Evolutionary conservation across 1,140 invertebrate species (phyloP).

Genomic region (Halyomorpha halys): DNA sequence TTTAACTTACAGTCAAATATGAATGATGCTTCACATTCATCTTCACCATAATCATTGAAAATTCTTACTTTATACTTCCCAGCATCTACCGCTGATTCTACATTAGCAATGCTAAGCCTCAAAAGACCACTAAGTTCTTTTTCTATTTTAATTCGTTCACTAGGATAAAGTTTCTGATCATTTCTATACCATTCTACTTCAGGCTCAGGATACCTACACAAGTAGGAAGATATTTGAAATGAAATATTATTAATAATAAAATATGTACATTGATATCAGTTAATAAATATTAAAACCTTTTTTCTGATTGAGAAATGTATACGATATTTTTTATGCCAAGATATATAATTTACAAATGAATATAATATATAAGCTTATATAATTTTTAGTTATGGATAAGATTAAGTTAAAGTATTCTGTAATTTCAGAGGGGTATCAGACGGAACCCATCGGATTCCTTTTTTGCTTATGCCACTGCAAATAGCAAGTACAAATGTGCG

Average conservation of each 20-base stretch:
- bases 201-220: constrained; percentile 54
- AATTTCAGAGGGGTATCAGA: too few relatives aligned
- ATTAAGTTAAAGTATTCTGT: too few relatives aligned
- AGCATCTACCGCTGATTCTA: constrained; percentile 59
- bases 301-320: too few relatives aligned
- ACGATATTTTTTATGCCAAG: too few relatives aligned
- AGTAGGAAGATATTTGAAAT: too few relatives aligned
- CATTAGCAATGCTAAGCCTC: constrained; percentile 60
- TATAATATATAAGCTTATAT: too few relatives aligned
- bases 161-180: constrained; percentile 63
- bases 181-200: constrained; percentile 77
- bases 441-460: too few relatives aligned
- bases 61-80: constrained; percentile 73
- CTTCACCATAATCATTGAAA: constrained; percentile 72
- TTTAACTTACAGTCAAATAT: constrained; percentile 66
- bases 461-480: too few relatives aligned
- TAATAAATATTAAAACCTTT: too few relatives aligned
- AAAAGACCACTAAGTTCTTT: constrained; percentile 69
- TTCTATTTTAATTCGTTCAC: constrained; percentile 70
- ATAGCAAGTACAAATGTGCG: too few relatives aligned
- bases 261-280: not conserved
- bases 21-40: constrained; percentile 66
- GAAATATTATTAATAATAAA: not conserved
- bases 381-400: too few relatives aligned
- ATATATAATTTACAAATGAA: too few relatives aligned